Conservation (phyloP, 2,888 invertebrate species). For the Stenurella melanura region DNA sequence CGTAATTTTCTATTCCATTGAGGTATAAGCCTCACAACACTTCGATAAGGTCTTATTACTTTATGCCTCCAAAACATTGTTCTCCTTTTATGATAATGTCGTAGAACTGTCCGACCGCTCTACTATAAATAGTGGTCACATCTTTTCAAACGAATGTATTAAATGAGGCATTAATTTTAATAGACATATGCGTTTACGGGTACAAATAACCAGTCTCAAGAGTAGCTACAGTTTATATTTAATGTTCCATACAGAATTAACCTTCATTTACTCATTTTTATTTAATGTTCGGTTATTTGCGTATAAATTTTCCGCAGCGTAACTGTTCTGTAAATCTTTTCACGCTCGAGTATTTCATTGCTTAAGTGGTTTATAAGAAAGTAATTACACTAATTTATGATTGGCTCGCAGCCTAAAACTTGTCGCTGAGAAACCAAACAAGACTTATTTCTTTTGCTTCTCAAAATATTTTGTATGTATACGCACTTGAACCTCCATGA, state of each 20-base stretch:
- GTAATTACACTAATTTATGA: conserved; percentile 63
- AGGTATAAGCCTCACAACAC: no score
- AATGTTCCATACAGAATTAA: conserved; percentile 53
- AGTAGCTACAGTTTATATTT: conserved; percentile 47
- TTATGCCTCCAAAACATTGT: no score
- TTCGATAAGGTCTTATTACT: no score
- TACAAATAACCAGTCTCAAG: conserved; percentile 44
- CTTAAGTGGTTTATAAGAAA: conserved; percentile 60
- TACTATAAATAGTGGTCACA: conserved; percentile 61
- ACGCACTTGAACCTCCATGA: conserved; percentile 18
- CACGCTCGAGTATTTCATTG: conserved; percentile 58
- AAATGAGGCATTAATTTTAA: conserved; percentile 46
- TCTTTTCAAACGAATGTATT: conserved; percentile 42
- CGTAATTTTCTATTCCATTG: no score
- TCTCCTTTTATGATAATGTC: no score
- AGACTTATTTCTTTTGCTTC: conserved; percentile 43
- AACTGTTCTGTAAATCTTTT: conserved; percentile 59
- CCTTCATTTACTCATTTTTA: conserved; percentile 52
- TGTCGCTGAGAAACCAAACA: conserved; percentile 54
- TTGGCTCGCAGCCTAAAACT: conserved; percentile 61
- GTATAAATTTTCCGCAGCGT: conserved; percentile 50
- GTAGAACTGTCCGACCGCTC: no score
- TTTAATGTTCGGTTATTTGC: conserved; percentile 47
- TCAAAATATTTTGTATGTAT: conserved; percentile 39
- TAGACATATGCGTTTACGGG: conserved; percentile 35